These are phyloP conservation scores for Ditylenchus dipsaci DNA, from an alignment of 1,140 invertebrate species.

Conservation along the genomic window DNA sequence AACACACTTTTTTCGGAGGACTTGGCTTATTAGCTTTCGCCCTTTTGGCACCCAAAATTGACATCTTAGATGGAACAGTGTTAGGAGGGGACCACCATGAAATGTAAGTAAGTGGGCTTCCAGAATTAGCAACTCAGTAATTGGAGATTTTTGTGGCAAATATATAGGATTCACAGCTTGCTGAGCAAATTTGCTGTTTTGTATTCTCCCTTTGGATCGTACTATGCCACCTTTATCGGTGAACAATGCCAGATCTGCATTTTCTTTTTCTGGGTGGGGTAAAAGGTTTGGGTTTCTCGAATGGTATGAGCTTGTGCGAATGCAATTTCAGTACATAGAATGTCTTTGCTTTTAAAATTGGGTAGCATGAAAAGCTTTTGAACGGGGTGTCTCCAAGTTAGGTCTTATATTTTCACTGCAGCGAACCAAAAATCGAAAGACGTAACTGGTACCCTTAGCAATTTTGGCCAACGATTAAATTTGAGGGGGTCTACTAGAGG, in stretches of 20 bases:
- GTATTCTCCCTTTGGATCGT: conserved; percentile 6
- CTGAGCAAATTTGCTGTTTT: neutral
- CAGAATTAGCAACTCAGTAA: neutral
- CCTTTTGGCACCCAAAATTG: conserved; percentile 13
- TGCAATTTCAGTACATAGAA: no score
- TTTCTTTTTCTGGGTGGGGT: neutral
- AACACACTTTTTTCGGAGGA: no score
- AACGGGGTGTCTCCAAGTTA: no score
- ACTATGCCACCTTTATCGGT: neutral
- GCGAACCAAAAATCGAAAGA: no score
- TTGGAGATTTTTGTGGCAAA: conserved; percentile 3
- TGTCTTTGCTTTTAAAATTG: no score
- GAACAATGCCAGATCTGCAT: neutral
- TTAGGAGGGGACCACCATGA: conserved; percentile 7
- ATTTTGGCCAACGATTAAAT: no score
- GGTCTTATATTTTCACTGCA: no score
- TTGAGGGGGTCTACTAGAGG: no score
- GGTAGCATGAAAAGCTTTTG: neutral
- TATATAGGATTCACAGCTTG: conserved; percentile 6
- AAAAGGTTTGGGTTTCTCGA: neutral
- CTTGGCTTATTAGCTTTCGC: neutral
- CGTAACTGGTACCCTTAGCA: no score
- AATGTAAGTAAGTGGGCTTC: neutral
- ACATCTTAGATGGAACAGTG: neutral
- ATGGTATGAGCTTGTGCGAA: neutral